Evolutionary conservation across 2,797 vertebrate species (phyloP).

Genomic region (Acrocephalus scirpaceus): DNA sequence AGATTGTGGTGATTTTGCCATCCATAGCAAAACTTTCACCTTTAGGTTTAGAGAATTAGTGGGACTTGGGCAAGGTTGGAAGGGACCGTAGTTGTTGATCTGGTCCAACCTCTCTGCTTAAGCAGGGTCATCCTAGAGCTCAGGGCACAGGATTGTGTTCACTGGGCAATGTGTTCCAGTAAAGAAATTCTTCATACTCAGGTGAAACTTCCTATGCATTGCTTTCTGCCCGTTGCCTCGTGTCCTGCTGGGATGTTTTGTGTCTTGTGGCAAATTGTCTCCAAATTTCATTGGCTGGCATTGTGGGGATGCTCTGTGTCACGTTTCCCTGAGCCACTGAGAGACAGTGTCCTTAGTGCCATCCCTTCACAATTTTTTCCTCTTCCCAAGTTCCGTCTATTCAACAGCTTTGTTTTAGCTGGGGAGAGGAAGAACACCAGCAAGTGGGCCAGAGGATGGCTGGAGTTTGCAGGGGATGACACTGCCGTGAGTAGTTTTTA

Average conservation of each 20-base stretch:
- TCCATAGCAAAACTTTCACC: neutral
- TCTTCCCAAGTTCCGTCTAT: neutral
- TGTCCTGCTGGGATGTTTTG: neutral
- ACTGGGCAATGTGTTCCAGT: neutral
- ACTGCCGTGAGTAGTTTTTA: neutral
- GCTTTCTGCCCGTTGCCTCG: neutral
- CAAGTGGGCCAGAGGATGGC: too few relatives aligned
- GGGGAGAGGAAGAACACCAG: neutral
- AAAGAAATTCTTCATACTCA: neutral
- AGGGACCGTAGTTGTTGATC: accelerated
- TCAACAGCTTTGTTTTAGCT: neutral
- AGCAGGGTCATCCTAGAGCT: neutral
- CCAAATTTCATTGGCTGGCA: neutral
- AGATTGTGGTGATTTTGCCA: neutral
- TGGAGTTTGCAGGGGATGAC: neutral
- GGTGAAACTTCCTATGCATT: neutral
- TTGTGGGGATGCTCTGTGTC: accelerated
- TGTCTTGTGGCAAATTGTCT: neutral
- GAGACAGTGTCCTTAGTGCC: neutral
- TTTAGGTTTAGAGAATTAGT: neutral
- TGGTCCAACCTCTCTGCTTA: neutral
- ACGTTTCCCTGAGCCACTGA: accelerated
- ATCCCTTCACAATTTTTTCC: neutral
- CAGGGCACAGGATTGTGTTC: neutral
- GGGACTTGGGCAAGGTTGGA: too few relatives aligned